Percentiles rank a stretch among this genome's conserved stretches.
Conservation (phyloP, 2,113 vertebrate species). For the Girardinichthys multiradiatus region DNA sequence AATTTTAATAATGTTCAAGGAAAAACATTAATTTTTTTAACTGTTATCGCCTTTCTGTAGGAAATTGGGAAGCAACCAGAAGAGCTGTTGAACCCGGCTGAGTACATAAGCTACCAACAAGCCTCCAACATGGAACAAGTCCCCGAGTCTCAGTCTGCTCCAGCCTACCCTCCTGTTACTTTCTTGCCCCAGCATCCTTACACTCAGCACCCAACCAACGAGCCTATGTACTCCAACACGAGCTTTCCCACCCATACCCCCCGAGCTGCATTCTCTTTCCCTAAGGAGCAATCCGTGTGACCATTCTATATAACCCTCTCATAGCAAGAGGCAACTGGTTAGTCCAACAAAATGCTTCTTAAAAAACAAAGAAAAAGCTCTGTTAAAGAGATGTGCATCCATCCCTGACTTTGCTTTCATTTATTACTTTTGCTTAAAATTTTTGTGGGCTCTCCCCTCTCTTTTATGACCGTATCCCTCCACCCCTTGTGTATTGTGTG, state of each 20-base stretch:
- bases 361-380: conserved; percentile 30
- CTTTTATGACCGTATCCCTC: conserved; percentile 47
- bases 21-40: conserved; percentile 5
- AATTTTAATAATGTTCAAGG: neutral
- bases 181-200: conserved; percentile 83
- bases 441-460: conserved; percentile 15
- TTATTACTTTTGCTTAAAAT: conserved; percentile 37
- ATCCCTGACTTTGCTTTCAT: conserved; percentile 27
- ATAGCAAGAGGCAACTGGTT: conserved; percentile 22
- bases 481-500: conserved; percentile 61
- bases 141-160: conserved; percentile 75
- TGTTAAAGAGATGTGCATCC: conserved; percentile 38
- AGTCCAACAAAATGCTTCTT: conserved; percentile 35
- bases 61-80: conserved; percentile 83
- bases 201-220: conserved; percentile 67
- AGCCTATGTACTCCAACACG: conserved; percentile 84
- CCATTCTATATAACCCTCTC: neutral
- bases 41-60: conserved; percentile 69
- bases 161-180: conserved; percentile 74
- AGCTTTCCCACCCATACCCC: conserved; percentile 81
- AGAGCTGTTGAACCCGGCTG: conserved; percentile 82
- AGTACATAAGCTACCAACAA: conserved; percentile 84
- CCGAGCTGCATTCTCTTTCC: conserved; percentile 82
- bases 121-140: conserved; percentile 74
- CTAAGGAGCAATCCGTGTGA: conserved; percentile 89